These are phyloP conservation scores for Solenopsis invicta DNA, from an alignment of 1,140 invertebrate species.

Conservation along the genomic window DNA sequence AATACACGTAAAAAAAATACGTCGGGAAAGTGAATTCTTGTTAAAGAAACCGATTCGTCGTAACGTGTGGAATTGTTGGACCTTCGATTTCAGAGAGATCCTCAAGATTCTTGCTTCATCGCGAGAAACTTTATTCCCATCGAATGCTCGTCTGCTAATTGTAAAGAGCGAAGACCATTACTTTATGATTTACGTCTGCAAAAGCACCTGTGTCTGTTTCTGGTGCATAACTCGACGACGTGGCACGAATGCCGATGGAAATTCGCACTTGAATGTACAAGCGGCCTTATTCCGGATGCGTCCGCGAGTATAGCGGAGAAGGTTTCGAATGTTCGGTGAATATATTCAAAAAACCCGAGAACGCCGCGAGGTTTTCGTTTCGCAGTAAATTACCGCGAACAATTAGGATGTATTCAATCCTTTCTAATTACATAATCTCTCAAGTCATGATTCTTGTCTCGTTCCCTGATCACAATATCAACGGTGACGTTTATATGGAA, in stretches of 20 bases:
- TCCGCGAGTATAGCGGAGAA: not conserved
- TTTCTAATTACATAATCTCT: not conserved
- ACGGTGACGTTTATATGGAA: not conserved
- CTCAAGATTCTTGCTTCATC: not conserved
- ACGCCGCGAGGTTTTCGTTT: not conserved
- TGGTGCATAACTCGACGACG: slow-evolving; percentile 1
- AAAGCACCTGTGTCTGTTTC: slow-evolving; percentile 8
- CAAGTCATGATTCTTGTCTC: not conserved
- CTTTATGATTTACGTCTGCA: slow-evolving; percentile 30
- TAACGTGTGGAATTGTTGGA: not conserved
- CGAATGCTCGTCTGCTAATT: slow-evolving; percentile 19
- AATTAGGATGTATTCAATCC: not conserved
- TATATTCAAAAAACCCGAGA: not conserved
- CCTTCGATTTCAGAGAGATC: not conserved
- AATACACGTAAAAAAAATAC: not conserved
- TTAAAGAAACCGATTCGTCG: not conserved
- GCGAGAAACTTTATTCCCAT: not conserved
- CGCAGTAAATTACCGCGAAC: not conserved
- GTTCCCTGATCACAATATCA: not conserved
- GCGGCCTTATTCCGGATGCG: not conserved
- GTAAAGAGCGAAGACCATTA: slow-evolving; percentile 17
- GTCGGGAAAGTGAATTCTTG: not conserved
- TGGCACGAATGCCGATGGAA: slow-evolving; percentile 18
- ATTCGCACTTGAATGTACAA: not conserved
- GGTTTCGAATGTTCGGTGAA: not conserved